phyloP scores from a whole-genome alignment of 2,113 vertebrate genomes.

The Suricata suricatta region DNA sequence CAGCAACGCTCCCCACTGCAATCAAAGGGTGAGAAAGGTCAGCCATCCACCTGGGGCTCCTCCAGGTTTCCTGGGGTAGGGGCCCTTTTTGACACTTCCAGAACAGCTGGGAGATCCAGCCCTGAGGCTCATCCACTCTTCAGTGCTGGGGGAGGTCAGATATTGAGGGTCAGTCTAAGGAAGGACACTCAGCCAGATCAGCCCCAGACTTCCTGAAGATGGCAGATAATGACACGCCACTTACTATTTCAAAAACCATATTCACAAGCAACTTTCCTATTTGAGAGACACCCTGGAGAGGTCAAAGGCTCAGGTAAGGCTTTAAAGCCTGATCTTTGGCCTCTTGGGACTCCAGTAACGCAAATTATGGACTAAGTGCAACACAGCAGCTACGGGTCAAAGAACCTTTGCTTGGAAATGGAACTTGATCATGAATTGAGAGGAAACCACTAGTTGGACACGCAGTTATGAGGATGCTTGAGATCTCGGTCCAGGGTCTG shows the following conservation, averaged over 20 bases:
- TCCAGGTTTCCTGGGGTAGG: neutral
- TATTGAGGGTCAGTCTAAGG: neutral
- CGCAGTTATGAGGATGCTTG: neutral
- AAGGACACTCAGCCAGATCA: neutral
- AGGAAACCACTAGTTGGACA: neutral
- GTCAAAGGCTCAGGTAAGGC: neutral
- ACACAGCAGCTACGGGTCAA: neutral
- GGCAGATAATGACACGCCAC: neutral
- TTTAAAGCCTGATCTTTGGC: neutral
- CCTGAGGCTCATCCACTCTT: neutral
- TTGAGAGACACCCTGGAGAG: neutral
- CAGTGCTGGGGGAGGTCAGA: neutral
- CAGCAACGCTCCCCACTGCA: neutral
- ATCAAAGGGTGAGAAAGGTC: neutral
- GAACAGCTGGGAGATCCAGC: neutral
- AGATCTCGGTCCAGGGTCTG: neutral
- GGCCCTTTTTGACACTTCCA: neutral
- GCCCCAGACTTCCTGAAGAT: neutral
- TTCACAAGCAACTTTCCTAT: neutral
- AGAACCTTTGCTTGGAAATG: neutral
- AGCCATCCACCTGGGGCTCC: too few relatives aligned
- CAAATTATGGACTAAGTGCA: neutral
- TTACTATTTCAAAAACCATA: neutral
- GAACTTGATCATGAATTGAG: neutral
- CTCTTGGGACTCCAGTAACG: neutral